Evolutionary conservation across 2,113 vertebrate genomes (phyloP).

Genomic region (Macaca nemestrina): DNA sequence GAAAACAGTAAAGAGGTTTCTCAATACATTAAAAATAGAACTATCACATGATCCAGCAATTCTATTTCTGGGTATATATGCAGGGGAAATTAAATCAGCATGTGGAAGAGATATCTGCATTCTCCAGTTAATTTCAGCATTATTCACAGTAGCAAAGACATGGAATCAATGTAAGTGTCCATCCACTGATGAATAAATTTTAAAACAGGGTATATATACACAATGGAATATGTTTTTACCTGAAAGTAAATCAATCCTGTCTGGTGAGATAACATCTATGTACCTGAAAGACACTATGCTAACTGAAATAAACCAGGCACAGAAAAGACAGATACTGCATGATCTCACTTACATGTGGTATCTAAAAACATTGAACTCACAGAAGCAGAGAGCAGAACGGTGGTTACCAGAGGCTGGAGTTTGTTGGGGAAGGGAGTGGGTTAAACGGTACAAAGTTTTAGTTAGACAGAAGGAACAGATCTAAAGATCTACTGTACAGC

Average conservation of each 20-base stretch:
- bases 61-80: neutral
- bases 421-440: too few species aligned
- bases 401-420: neutral
- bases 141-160: neutral
- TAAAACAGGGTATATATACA: neutral
- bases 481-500: too few species aligned
- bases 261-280: neutral
- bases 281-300: neutral
- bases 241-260: neutral
- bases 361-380: neutral
- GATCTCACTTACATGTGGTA: neutral
- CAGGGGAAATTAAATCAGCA: neutral
- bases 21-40: neutral
- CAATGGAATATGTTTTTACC: neutral
- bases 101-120: neutral
- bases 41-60: neutral
- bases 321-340: neutral
- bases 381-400: neutral
- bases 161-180: neutral
- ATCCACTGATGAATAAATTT: neutral
- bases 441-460: neutral
- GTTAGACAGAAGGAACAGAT: neutral
- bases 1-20: neutral
- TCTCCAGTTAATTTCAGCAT: neutral
- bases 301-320: neutral